These are phyloP conservation scores for Phalacrocorax aristotelis DNA, from an alignment of 2,113 vertebrate species.

Conservation along the genomic window DNA sequence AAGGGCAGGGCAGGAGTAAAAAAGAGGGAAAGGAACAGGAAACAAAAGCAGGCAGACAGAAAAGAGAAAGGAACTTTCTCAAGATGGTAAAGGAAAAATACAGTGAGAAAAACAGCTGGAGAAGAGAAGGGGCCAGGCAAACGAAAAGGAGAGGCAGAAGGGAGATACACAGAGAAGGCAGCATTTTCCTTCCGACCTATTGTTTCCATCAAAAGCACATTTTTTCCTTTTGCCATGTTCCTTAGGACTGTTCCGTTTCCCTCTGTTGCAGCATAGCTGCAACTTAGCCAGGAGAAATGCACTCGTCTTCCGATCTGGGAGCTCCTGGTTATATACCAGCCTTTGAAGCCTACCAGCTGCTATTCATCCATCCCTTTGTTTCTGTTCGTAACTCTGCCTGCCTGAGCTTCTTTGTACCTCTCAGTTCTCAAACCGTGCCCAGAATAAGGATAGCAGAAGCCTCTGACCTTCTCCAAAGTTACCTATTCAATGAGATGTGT, in stretches of 20 bases:
- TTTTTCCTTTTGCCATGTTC: neutral
- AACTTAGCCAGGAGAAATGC: neutral
- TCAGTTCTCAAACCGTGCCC: neutral
- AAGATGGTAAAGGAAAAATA: neutral
- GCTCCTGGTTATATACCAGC: neutral
- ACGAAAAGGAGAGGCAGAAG: neutral
- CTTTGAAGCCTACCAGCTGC: slow-evolving; percentile 17
- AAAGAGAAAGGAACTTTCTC: neutral
- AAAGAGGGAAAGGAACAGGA: neutral
- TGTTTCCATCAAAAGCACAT: neutral
- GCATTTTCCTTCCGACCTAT: neutral
- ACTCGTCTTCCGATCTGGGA: neutral
- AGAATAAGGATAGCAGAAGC: neutral
- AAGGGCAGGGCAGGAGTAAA: neutral
- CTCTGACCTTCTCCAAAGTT: slow-evolving; percentile 5
- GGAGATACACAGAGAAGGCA: neutral
- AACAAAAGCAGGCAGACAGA: neutral
- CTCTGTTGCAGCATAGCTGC: neutral
- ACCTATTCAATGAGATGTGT: neutral
- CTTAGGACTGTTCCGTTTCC: neutral
- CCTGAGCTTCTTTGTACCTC: slow-evolving; percentile 3
- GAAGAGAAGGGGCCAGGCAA: neutral
- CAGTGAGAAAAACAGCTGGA: neutral
- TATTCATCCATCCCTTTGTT: slow-evolving; percentile 20
- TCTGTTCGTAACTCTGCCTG: neutral